Conservation (phyloP, 1,140 invertebrate species). For the Carposina sasakii region DNA sequence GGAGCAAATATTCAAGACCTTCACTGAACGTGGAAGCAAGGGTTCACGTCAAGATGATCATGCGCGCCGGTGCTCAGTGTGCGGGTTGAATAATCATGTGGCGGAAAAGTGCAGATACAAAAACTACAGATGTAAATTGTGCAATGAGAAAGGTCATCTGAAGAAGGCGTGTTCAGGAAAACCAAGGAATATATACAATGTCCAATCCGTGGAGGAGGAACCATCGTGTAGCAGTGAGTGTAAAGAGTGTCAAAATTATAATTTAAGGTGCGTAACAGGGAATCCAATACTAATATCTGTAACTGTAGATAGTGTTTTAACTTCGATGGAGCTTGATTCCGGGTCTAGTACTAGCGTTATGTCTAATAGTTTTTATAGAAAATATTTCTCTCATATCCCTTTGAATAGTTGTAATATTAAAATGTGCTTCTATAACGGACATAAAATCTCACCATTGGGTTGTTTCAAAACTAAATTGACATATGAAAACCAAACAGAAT, state of each 20-base stretch:
- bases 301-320: background rate
- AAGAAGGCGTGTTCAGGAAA: background rate
- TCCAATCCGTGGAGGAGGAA: background rate
- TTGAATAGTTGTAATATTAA: background rate
- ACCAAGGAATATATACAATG: background rate
- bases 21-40: background rate
- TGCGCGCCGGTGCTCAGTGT: constrained; percentile 3
- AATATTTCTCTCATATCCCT: background rate
- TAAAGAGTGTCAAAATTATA: background rate
- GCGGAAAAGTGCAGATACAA: constrained; percentile 6
- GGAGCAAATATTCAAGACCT: background rate
- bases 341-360: background rate
- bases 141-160: constrained; percentile 1
- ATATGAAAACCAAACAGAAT: background rate
- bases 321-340: background rate
- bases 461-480: background rate
- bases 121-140: constrained; percentile 4
- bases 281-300: constrained; percentile 2
- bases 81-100: constrained; percentile 2
- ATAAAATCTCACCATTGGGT: background rate
- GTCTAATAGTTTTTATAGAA: background rate
- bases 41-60: background rate
- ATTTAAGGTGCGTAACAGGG: background rate
- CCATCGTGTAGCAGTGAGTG: background rate
- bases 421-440: background rate